Base-by-base conservation (phyloP, 2,113 vertebrate genomes). In the Otolemur garnettii region DNA sequence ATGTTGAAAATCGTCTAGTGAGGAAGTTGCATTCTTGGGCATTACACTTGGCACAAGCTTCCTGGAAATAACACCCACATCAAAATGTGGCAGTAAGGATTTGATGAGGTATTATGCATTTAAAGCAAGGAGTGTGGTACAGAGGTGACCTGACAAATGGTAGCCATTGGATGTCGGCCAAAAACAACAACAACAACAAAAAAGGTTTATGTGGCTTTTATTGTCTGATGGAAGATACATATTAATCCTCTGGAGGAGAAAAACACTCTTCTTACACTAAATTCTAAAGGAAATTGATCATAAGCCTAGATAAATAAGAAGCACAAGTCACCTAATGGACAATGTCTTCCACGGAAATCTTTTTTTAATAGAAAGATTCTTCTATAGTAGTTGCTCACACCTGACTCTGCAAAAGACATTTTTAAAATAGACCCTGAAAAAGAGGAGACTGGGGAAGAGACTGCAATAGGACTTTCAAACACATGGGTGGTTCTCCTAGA, bases 231-330 rank as follows among this genome's bases (percentile, higher is more conserved):
- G 85, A 96, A 50, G 93, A 85, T 60, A 22, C 0, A 2, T 83
- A 89, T 94, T 88, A 92, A 86, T 93, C 69, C 69, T 93, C 35
- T 3, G 7, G 71, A 81, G 91, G 62, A 92, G 89, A 88, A 95
- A 97, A 96, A 96, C 78, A 90, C 81, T 96, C 79, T 71, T 62
- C 93, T 93, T 82, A 93, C 57, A 55, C 88, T 92, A 71, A 94
- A 93, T 88, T 92, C 85, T 96, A 95, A 69, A 62, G 88, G 83
- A 93, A 94, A 89, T 75, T 83, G 87, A 96, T 92, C 72, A 64
- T 57, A 74, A 93, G 66, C 60, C 68, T 75, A 68, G 95, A 93
- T 64, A 96, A 82, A 80, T 59, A 93, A 82, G 83, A 80, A 90
- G 72, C 59, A 53, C 45, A 93, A 87, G 81, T 82, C 35, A 92